A percentile compares a stretch with the other conserved stretches of the same genome.
Evolutionary conservation across 92 coral and sea anemone genomes (phyloP).

Genomic region (Pocillopora meandrina): DNA sequence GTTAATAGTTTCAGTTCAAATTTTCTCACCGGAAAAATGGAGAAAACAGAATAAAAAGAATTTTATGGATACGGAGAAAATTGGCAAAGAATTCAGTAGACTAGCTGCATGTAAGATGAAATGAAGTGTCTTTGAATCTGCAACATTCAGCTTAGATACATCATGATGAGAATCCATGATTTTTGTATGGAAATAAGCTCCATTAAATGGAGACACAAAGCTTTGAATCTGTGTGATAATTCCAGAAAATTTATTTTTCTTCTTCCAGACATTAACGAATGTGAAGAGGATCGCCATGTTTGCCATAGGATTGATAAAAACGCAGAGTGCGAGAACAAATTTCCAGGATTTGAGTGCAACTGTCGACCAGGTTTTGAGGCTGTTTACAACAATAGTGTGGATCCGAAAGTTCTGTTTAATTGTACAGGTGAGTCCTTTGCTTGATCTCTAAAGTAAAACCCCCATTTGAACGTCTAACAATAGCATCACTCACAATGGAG

Average conservation of each 20-base stretch:
- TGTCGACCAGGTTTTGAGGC: constrained; percentile 32
- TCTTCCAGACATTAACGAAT: constrained; percentile 52
- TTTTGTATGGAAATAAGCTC: too few species aligned
- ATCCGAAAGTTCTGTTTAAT: constrained; percentile 19
- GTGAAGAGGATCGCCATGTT: not conserved
- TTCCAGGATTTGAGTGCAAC: constrained; percentile 29
- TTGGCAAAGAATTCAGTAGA: too few species aligned
- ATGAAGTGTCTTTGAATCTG: too few species aligned
- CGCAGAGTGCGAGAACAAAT: constrained; percentile 18
- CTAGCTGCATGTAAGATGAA: too few species aligned
- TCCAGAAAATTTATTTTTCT: too few species aligned
- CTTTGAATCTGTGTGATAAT: too few species aligned
- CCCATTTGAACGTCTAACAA: not conserved
- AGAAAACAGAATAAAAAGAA: too few species aligned
- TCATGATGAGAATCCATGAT: too few species aligned
- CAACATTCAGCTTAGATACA: too few species aligned
- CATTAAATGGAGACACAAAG: too few species aligned
- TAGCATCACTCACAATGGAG: too few species aligned
- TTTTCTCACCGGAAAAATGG: not conserved
- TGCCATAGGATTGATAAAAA: constrained; percentile 14
- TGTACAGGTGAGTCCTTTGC: constrained; percentile 37
- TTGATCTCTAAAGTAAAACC: not conserved
- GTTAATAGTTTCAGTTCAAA: not conserved
- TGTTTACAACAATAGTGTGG: constrained; percentile 22
- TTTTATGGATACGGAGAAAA: too few species aligned